Evolutionary conservation across 2,113 vertebrate genomes (phyloP).

Genomic region (Pelecanoides urinatrix): DNA sequence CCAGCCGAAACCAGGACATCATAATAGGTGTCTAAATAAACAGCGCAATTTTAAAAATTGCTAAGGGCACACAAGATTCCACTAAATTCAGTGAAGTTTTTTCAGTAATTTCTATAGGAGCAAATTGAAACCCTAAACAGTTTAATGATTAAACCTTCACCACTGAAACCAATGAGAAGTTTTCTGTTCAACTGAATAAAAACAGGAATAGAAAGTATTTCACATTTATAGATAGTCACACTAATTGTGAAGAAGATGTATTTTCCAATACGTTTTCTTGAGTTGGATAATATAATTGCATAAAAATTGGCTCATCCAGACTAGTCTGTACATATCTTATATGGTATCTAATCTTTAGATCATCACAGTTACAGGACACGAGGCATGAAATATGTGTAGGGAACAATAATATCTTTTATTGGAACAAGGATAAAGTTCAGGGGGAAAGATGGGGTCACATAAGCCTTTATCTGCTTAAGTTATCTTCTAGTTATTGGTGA

Average conservation of each 20-base stretch:
- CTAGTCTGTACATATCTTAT: too few species aligned
- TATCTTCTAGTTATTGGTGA: not conserved
- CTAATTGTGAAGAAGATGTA: not conserved
- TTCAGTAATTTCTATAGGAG: not conserved
- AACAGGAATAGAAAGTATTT: not conserved
- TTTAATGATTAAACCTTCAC: not conserved
- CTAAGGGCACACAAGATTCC: not conserved
- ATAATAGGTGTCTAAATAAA: not conserved
- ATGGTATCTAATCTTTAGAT: not conserved
- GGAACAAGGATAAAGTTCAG: not conserved
- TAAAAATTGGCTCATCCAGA: not conserved
- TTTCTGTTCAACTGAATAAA: not conserved
- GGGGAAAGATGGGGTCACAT: not conserved
- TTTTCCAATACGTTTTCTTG: not conserved
- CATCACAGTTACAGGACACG: not conserved
- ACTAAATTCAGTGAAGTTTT: not conserved
- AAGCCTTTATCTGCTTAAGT: not conserved
- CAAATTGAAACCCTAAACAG: not conserved
- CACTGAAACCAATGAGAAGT: not conserved
- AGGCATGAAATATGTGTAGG: not conserved
- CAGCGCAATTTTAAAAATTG: not conserved
- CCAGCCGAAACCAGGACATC: too few species aligned
- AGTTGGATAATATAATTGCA: not conserved
- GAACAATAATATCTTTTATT: not conserved
- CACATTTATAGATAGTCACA: not conserved